Evolutionary conservation across 2,113 vertebrate genomes (phyloP).

Genomic region (Perccottus glenii): DNA sequence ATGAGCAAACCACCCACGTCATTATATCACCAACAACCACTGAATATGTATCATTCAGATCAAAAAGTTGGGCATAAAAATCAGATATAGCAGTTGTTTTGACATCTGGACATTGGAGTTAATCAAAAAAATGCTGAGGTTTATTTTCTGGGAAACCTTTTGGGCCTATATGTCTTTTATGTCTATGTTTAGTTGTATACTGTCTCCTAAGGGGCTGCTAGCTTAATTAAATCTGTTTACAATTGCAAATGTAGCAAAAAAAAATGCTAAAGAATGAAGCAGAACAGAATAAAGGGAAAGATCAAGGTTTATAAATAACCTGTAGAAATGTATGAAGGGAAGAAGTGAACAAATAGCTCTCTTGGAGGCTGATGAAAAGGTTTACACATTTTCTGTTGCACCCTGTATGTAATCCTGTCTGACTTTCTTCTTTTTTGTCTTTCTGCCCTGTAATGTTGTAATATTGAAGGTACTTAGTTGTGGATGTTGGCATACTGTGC

Average conservation of each 20-base stretch:
- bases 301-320: neutral
- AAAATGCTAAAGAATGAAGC: constrained; percentile 17
- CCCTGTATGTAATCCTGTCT: constrained; percentile 10
- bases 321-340: constrained; percentile 20
- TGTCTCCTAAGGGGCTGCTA: constrained; percentile 39
- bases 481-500: neutral
- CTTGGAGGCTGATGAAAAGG: constrained; percentile 24
- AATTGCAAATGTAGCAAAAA: constrained; percentile 63
- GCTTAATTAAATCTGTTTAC: constrained; percentile 60
- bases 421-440: neutral
- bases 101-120: too few relatives aligned
- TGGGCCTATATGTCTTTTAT: constrained; percentile 9
- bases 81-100: too few relatives aligned
- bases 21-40: neutral
- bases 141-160: neutral
- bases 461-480: neutral
- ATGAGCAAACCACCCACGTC: neutral
- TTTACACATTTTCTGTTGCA: constrained; percentile 10
- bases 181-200: constrained; percentile 10
- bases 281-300: constrained; percentile 27
- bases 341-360: constrained; percentile 26
- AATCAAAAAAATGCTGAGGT: neutral
- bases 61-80: too few relatives aligned
- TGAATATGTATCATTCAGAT: neutral
- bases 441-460: neutral